phyloP scores from a whole-genome alignment of 2,888 invertebrate genomes.

The Germaria angustata region DNA sequence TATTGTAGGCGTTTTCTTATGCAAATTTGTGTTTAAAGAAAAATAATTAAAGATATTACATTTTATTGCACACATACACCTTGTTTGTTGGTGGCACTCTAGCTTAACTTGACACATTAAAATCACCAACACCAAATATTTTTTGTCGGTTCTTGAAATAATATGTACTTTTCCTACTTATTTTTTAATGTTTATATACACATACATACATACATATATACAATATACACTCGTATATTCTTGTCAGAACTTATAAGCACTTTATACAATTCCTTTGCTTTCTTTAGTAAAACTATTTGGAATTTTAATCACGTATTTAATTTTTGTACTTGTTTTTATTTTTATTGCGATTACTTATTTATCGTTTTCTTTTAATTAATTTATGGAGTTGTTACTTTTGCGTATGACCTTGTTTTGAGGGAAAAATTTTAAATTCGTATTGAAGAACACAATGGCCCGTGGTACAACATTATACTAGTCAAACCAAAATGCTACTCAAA shows the following conservation, averaged over 20 bases:
- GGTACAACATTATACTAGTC: background rate
- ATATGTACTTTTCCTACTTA: conserved; percentile 24
- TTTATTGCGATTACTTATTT: conserved; percentile 20
- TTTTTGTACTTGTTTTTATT: conserved; percentile 35
- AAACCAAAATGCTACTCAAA: background rate
- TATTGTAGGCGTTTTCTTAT: conserved; percentile 60
- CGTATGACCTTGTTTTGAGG: conserved; percentile 62
- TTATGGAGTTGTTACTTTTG: conserved; percentile 47
- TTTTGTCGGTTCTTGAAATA: conserved; percentile 12
- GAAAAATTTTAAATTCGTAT: conserved; percentile 45
- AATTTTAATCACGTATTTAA: conserved; percentile 55
- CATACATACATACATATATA: background rate
- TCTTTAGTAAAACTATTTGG: conserved; percentile 33
- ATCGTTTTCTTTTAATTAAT: conserved; percentile 23
- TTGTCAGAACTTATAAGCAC: background rate
- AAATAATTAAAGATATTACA: conserved; percentile 22
- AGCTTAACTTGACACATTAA: conserved; percentile 43
- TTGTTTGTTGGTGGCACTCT: background rate
- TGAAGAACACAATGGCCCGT: conserved; percentile 24
- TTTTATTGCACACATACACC: background rate
- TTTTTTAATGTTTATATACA: conserved; percentile 9
- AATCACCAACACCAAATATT: conserved; percentile 17
- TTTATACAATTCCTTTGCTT: conserved; percentile 21
- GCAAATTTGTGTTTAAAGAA: conserved; percentile 43
- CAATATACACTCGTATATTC: background rate